Percentiles rank a stretch among this genome's conserved stretches.
These are phyloP conservation scores for Propithecus perrieri DNA, from an alignment of 2,797 vertebrate genomes.

Conservation along the genomic window DNA sequence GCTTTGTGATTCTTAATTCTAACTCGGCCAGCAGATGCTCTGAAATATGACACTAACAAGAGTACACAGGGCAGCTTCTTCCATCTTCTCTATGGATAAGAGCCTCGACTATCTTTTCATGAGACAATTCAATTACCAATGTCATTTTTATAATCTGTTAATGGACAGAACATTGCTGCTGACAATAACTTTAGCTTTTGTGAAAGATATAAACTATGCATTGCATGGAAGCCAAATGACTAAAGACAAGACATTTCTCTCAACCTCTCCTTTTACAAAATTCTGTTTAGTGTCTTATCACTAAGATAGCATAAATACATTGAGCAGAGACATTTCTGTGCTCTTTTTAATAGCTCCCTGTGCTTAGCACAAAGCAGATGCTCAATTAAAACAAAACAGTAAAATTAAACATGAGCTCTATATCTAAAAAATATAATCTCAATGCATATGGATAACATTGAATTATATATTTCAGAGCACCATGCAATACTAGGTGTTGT, in stretches of 20 bases:
- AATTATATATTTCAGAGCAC: background rate
- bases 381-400: slow-evolving; percentile 19
- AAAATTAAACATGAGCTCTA: background rate
- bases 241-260: background rate
- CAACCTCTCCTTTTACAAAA: background rate
- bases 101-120: background rate
- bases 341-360: background rate
- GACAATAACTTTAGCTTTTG: background rate
- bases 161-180: background rate
- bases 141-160: background rate
- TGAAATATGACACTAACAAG: background rate
- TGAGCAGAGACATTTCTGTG: background rate
- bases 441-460: background rate
- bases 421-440: background rate
- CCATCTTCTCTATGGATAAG: rapidly evolving
- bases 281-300: background rate
- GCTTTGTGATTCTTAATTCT: background rate
- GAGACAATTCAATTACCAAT: background rate
- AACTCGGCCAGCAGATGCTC: background rate
- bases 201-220: background rate
- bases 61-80: background rate
- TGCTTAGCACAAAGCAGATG: slow-evolving; percentile 23
- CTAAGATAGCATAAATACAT: background rate
- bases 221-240: background rate
- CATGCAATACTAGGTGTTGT: background rate